Evolutionary conservation across 2,113 vertebrate genomes (phyloP), one percentile per base, ranked within the genome.

Genomic region (Nerophis lumbriciformis): DNA sequence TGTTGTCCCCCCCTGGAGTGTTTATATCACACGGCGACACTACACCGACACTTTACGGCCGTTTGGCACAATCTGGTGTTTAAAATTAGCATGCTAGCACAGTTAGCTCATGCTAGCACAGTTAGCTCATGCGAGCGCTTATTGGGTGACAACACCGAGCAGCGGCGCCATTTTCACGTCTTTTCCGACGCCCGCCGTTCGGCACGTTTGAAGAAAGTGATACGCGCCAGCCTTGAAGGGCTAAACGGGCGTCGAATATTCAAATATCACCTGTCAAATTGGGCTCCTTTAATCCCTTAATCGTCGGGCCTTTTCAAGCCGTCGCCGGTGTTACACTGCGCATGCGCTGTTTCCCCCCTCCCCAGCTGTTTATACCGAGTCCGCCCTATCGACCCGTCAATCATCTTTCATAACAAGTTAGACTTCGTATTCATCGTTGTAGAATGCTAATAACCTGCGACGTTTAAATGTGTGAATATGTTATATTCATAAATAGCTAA

Each of bases 291-390:
- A 84, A 87, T 86, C 86, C 87, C 73, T 81, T 73, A 61, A 69
- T 81, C 65, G 73, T 66, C 83, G 83, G 86, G 86, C 87, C 86
- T 81, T 45, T 50, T 65, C 76, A 76, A 76, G 83, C 85, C 76
- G 81, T 78, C 71, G 83, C 87, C 88, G 88, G 88, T 90, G 83
- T 55, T 13, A 5, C 36, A 75, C n/a, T 78, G 77, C 88, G 87
- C 89, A 87, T 83, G 88, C 28, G 44, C 45, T 6, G 15, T 3
- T 1, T 2, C 14, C 48, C 11, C 2, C 42, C 42, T 12, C 42
- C 42, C 1, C 42, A 45, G 42, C 42, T 12, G 42, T 45, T 45
- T 45, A 45, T 45, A 12, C 42, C 0, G 42, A 12, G 10, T 45
- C 42, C 42, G 42, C 42, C 42, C 42, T 45, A 11, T 11, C 42